A percentile compares a stretch with the other conserved stretches of the same genome.
Evolutionary conservation across 2,797 vertebrate species (phyloP).

Genomic region (Mus minutoides): DNA sequence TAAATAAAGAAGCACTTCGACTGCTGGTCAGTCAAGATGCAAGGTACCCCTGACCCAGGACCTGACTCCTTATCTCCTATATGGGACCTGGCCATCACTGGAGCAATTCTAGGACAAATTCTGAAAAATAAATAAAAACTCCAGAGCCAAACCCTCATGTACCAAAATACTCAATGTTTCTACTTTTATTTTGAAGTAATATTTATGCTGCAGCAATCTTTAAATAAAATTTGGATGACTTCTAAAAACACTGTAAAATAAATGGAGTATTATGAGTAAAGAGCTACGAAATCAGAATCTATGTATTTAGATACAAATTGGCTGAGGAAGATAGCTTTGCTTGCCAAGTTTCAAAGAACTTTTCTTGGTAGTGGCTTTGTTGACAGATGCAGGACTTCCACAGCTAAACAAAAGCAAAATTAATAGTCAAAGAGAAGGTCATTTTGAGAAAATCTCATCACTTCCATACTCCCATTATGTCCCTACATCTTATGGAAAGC

Average conservation of each 20-base stretch:
- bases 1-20: no score
- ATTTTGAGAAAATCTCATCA: background rate
- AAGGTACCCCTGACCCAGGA: no score
- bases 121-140: constrained; percentile 55
- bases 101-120: constrained; percentile 45
- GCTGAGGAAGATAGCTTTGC: constrained; percentile 43
- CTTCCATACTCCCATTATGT: background rate
- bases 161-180: constrained; percentile 49
- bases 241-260: constrained; percentile 62
- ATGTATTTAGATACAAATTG: constrained; percentile 69
- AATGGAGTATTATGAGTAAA: constrained; percentile 62
- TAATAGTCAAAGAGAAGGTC: background rate
- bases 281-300: constrained; percentile 53
- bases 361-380: constrained; percentile 35
- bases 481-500: background rate
- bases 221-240: constrained; percentile 53
- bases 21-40: no score
- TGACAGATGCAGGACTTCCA: constrained; percentile 36
- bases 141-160: constrained; percentile 29
- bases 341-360: constrained; percentile 63
- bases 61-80: no score
- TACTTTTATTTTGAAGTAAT: constrained; percentile 51
- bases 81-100: no score
- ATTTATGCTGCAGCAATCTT: constrained; percentile 15
- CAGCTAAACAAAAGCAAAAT: constrained; percentile 58